Conservation (phyloP, 2,888 invertebrate genomes). For the Dorcus hopei region DNA sequence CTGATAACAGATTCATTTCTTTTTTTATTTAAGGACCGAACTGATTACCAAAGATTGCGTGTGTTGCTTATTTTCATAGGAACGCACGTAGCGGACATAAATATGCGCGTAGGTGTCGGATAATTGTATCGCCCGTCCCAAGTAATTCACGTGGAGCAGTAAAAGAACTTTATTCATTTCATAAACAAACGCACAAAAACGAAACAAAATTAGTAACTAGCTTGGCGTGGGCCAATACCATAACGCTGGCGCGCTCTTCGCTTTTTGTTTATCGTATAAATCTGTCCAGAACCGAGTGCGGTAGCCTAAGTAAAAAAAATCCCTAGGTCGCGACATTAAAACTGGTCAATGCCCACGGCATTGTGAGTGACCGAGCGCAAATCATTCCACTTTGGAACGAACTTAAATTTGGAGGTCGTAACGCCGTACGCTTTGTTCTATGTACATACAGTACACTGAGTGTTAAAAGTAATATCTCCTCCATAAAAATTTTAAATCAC, state of each 20-base stretch:
- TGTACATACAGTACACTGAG: too few relatives aligned
- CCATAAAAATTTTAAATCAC: too few relatives aligned
- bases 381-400: not conserved
- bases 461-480: too few relatives aligned
- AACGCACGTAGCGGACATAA: too few relatives aligned
- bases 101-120: too few relatives aligned
- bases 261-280: not conserved
- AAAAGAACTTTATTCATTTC: not conserved
- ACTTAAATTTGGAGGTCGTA: not conserved
- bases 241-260: too few relatives aligned
- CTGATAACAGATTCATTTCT: too few relatives aligned
- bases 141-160: not conserved
- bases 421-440: too few relatives aligned
- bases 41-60: too few relatives aligned
- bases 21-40: too few relatives aligned
- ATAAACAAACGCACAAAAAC: not conserved
- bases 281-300: conserved; percentile 8
- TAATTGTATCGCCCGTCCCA: not conserved
- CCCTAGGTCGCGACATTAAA: conserved; percentile 1
- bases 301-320: not conserved
- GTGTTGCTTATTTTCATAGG: too few relatives aligned
- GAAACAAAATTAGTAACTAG: not conserved
- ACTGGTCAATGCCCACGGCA: conserved; percentile 5
- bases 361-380: not conserved
- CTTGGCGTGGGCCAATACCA: too few relatives aligned